phyloP scores from a whole-genome alignment of 2,113 vertebrate species.

The Brevimyrus niger region DNA sequence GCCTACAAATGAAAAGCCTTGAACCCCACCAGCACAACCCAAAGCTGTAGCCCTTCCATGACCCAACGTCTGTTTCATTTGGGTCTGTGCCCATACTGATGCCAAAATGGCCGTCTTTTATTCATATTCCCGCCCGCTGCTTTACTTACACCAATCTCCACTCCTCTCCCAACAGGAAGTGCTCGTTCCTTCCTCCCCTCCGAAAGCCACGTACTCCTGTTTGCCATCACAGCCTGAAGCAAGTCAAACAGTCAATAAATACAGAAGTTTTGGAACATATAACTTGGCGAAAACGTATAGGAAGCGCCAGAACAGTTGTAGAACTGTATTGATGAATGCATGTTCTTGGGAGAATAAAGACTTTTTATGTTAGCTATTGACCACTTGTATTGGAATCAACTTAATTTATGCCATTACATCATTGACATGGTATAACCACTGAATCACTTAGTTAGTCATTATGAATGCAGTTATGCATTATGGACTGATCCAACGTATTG shows the following conservation, averaged over 20 bases:
- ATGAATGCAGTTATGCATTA: not conserved
- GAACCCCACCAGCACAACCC: not conserved
- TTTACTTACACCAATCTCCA: not conserved
- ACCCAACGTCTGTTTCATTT: not conserved
- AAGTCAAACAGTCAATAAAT: not conserved
- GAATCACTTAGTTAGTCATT: not conserved
- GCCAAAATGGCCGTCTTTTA: not conserved
- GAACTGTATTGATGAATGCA: not conserved
- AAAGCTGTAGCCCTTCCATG: not conserved
- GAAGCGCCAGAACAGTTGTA: not conserved
- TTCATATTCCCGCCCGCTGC: not conserved
- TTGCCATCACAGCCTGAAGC: not conserved
- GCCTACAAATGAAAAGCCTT: not conserved
- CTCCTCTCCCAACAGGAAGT: not conserved
- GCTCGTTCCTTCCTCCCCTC: not conserved
- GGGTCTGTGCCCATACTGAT: not conserved
- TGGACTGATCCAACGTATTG: not conserved
- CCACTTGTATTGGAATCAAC: not conserved
- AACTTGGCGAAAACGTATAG: not conserved
- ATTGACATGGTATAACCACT: not conserved
- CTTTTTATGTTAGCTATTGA: not conserved
- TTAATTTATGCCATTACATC: not conserved
- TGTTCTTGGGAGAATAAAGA: not conserved
- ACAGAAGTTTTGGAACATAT: not conserved
- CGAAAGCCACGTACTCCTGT: not conserved